phyloP scores from a whole-genome alignment of 2,797 vertebrate species.

The Mus caroli region DNA sequence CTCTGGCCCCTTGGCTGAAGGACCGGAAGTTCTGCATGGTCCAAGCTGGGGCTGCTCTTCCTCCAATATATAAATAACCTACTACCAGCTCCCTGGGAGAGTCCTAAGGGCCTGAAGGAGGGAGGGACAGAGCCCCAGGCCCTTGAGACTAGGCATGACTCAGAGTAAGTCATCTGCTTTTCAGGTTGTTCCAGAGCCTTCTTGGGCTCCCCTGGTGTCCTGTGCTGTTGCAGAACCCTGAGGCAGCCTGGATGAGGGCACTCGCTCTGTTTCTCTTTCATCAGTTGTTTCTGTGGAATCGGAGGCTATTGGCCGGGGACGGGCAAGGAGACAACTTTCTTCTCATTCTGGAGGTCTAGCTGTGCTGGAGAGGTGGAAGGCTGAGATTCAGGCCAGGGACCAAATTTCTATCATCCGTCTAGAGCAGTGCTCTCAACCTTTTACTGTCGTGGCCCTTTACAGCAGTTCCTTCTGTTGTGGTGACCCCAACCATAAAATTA shows the following conservation, averaged over 20 bases:
- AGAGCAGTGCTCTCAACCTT: background rate
- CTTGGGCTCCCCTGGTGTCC: background rate
- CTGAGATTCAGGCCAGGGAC: no score
- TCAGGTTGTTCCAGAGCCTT: background rate
- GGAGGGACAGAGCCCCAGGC: background rate
- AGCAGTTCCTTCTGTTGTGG: background rate
- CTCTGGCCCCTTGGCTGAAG: background rate
- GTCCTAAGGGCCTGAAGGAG: background rate
- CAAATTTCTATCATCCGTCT: background rate
- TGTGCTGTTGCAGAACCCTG: background rate
- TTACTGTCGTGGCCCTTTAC: background rate
- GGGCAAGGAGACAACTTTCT: accelerated
- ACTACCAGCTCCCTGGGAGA: background rate
- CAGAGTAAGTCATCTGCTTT: background rate
- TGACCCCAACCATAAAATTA: background rate
- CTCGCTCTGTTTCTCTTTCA: no score
- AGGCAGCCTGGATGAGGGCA: background rate
- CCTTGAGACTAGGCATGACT: background rate
- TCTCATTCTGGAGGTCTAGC: background rate
- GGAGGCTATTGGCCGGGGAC: background rate
- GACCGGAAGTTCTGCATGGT: constrained; percentile 47
- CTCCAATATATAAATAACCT: constrained; percentile 60
- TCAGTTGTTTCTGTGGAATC: no score
- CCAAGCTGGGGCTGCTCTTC: background rate
- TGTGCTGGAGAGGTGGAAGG: background rate